These are phyloP conservation scores for Callyntrura sp. DNA, from an alignment of 2,888 invertebrate species.

Conservation along the genomic window DNA sequence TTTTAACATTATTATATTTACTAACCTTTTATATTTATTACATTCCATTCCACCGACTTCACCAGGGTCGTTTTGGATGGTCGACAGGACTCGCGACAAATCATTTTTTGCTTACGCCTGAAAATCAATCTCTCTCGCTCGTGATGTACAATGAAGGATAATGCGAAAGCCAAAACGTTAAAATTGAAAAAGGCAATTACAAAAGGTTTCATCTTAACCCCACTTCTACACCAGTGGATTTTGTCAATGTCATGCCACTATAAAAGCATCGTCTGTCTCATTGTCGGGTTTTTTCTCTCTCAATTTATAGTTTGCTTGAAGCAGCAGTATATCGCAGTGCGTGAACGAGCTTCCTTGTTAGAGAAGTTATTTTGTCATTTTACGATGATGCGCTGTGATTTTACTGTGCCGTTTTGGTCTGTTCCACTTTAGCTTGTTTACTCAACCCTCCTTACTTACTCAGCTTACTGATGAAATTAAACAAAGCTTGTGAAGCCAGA, in stretches of 20 bases:
- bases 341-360: too few species aligned
- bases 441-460: constrained; percentile 11
- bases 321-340: background rate
- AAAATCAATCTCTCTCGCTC: background rate
- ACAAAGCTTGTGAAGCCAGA: background rate
- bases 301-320: background rate
- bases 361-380: background rate
- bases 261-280: background rate
- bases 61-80: background rate
- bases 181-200: constrained; percentile 36
- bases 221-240: background rate
- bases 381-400: background rate
- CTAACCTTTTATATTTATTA: too few species aligned
- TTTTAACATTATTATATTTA: background rate
- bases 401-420: background rate
- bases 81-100: background rate
- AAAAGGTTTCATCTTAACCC: background rate
- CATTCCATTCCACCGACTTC: background rate
- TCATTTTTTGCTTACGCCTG: background rate
- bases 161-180: background rate
- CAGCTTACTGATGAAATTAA: background rate
- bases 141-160: background rate
- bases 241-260: background rate
- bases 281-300: background rate
- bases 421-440: background rate